Conservation (phyloP, 1,140 invertebrate genomes). For the Andricus grossulariae region DNA sequence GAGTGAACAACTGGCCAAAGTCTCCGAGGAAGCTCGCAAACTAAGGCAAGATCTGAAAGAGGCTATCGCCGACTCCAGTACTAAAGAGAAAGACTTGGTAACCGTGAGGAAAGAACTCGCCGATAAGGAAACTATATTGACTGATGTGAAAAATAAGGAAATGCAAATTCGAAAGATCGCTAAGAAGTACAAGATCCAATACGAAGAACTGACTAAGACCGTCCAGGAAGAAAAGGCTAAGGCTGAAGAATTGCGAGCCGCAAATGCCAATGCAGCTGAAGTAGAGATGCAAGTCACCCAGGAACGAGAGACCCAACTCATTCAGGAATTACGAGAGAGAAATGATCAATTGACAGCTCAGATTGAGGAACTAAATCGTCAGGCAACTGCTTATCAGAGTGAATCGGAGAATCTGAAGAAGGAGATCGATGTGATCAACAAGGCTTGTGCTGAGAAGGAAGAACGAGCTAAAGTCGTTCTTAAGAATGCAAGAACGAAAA, state of each 20-base stretch:
- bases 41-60: slow-evolving; percentile 78
- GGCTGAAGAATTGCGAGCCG: slow-evolving; percentile 68
- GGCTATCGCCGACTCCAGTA: slow-evolving; percentile 73
- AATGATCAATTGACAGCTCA: slow-evolving; percentile 70
- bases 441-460: slow-evolving; percentile 80
- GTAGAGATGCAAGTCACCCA: slow-evolving; percentile 65
- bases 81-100: slow-evolving; percentile 79
- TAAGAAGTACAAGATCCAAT: slow-evolving; percentile 93
- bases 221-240: slow-evolving; percentile 80
- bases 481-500: slow-evolving; percentile 83
- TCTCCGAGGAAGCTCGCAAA: slow-evolving; percentile 75
- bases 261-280: slow-evolving; percentile 69
- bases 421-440: slow-evolving; percentile 83
- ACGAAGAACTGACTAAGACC: slow-evolving; percentile 83
- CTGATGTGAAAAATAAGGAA: slow-evolving; percentile 86
- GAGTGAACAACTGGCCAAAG: slow-evolving; percentile 74
- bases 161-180: slow-evolving; percentile 92
- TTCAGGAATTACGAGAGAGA: slow-evolving; percentile 73
- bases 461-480: slow-evolving; percentile 84
- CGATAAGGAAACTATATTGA: slow-evolving; percentile 82
- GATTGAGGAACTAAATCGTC: slow-evolving; percentile 80
- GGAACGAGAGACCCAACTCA: slow-evolving; percentile 72
- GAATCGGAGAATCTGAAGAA: slow-evolving; percentile 82
- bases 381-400: slow-evolving; percentile 77
- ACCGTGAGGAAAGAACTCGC: slow-evolving; percentile 83